Percentiles rank a stretch among this genome's conserved stretches.
Conservation (phyloP, 2,888 invertebrate species). For the Thereva unica region DNA sequence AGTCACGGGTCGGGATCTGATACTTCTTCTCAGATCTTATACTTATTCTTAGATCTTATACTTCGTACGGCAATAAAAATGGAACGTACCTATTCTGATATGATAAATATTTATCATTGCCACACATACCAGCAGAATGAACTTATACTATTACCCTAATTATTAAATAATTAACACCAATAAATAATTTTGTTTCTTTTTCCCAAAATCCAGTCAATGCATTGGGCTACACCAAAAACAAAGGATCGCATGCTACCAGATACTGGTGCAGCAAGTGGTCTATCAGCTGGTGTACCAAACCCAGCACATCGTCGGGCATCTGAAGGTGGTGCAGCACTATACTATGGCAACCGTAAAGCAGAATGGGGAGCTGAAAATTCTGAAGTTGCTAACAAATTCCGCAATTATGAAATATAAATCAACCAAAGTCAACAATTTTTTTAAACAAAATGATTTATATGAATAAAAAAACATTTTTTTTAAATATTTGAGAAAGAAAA, state of each 20-base stretch:
- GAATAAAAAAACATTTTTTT: not conserved
- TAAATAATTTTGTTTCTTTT: constrained; percentile 2
- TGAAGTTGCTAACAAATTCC: constrained; percentile 83
- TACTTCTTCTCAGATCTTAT: too few species aligned
- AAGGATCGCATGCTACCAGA: constrained; percentile 84
- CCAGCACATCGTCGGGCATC: constrained; percentile 75
- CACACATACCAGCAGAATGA: too few species aligned
- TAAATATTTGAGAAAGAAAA: too few species aligned
- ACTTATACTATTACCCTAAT: too few species aligned
- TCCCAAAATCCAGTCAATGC: constrained; percentile 73
- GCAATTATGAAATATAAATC: constrained; percentile 88
- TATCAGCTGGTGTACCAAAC: constrained; percentile 62
- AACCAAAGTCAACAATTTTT: not conserved
- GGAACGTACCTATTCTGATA: too few species aligned
- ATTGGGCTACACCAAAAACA: constrained; percentile 88
- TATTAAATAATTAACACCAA: not conserved
- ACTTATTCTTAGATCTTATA: too few species aligned
- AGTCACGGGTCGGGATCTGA: too few species aligned
- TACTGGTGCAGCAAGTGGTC: constrained; percentile 59
- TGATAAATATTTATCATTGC: too few species aligned
- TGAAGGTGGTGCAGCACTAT: constrained; percentile 83
- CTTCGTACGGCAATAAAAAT: too few species aligned
- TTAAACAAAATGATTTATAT: not conserved
- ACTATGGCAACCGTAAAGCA: constrained; percentile 62
- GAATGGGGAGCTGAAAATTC: constrained; percentile 77